A percentile compares a stretch with the other conserved stretches of the same genome.
phyloP scores from a whole-genome alignment of 2,113 vertebrate genomes.

The Microtus ochrogaster region DNA sequence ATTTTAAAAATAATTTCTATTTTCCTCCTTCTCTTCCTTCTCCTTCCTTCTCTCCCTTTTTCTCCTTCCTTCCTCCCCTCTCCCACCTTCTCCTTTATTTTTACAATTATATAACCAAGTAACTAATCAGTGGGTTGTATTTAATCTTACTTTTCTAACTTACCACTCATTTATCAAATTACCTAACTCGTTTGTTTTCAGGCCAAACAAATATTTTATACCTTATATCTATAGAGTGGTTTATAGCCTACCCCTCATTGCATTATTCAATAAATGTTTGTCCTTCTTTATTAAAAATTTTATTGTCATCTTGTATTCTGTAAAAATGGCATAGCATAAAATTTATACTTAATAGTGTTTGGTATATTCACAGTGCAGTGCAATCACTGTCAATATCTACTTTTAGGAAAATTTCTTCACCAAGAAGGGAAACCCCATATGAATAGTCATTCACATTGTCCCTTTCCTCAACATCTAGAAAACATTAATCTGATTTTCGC shows the following conservation, averaged over 20 bases:
- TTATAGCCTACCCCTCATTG: not conserved
- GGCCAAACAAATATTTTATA: not conserved
- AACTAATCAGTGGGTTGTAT: not conserved
- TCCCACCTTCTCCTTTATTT: not conserved
- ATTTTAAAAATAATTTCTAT: not conserved
- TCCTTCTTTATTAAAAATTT: not conserved
- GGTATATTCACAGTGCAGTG: not conserved
- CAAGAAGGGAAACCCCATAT: not conserved
- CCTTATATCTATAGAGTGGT: not conserved
- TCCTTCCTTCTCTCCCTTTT: too few relatives aligned
- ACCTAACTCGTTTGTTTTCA: not conserved
- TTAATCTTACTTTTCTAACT: not conserved
- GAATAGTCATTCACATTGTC: not conserved
- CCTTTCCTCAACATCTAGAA: not conserved
- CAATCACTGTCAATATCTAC: not conserved
- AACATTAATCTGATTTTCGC: not conserved
- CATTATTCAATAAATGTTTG: not conserved
- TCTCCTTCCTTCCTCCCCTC: accelerated
- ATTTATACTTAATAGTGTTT: not conserved
- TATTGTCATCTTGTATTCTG: not conserved
- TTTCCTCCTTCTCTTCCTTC: not conserved
- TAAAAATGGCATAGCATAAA: not conserved
- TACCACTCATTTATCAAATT: not conserved
- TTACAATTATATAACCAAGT: not conserved
- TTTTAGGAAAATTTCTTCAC: not conserved